These are phyloP conservation scores for Heliornis fulica DNA, from an alignment of 2,113 vertebrate species.

Conservation along the genomic window DNA sequence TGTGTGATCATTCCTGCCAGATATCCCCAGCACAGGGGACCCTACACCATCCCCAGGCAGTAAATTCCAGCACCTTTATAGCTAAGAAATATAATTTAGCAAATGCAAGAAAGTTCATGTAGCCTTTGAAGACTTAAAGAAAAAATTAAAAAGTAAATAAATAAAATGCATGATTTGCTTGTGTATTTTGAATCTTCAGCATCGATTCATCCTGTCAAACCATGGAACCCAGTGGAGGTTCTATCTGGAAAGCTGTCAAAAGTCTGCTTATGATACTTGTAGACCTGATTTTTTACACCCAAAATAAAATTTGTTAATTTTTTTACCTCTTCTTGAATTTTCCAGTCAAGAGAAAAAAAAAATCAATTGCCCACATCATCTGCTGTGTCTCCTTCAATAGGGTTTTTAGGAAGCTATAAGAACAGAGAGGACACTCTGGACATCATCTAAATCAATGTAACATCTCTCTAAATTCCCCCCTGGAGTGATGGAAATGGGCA, in stretches of 20 bases:
- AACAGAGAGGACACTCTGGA: neutral
- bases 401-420: neutral
- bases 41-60: neutral
- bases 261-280: neutral
- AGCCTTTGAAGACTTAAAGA: neutral
- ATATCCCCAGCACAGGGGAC: neutral
- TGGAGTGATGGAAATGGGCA: neutral
- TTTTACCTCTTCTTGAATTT: neutral
- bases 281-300: neutral
- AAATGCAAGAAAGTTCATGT: neutral
- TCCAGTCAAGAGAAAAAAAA: neutral
- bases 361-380: neutral
- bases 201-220: neutral
- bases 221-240: rapidly evolving
- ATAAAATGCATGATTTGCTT: neutral
- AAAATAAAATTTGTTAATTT: neutral
- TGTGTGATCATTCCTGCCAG: neutral
- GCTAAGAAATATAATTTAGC: neutral
- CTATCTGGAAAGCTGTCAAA: neutral
- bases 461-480: neutral
- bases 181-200: neutral
- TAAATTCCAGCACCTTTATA: neutral
- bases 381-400: neutral
- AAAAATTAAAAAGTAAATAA: neutral
- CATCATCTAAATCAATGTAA: neutral